Evolutionary conservation across 1,140 invertebrate genomes (phyloP).

Genomic region (Zaprionus nigranus): DNA sequence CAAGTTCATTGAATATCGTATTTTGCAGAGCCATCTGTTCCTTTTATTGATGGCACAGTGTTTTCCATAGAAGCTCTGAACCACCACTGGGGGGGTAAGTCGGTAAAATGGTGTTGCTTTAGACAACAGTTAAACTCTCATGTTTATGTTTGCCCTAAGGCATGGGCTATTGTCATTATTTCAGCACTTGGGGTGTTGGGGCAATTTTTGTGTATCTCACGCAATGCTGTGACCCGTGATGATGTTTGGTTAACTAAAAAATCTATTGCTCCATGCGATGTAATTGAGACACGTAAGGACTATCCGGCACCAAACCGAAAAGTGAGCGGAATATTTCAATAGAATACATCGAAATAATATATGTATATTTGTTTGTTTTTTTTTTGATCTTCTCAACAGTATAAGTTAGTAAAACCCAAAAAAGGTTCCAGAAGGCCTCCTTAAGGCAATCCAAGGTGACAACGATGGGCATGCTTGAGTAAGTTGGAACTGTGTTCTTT

Average conservation of each 20-base stretch:
- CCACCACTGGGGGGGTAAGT: conserved; percentile 36
- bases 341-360: not conserved
- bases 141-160: not conserved
- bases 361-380: not conserved
- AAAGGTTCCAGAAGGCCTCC: not conserved
- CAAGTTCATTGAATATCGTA: not conserved
- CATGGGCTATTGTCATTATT: conserved; percentile 14
- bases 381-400: not conserved
- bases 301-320: not conserved
- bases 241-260: conserved; percentile 21
- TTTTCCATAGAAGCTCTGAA: conserved; percentile 7
- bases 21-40: conserved; percentile 26
- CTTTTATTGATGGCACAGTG: conserved; percentile 8
- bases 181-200: not conserved
- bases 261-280: conserved; percentile 1
- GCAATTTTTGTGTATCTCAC: not conserved
- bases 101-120: not conserved
- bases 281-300: conserved; percentile 7
- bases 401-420: not conserved
- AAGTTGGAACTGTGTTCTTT: not conserved
- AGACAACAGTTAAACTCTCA: not conserved
- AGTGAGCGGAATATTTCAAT: not conserved
- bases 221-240: conserved; percentile 7
- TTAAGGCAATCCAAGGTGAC: not conserved
- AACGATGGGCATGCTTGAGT: not conserved